Evolutionary conservation across 2,113 vertebrate genomes (phyloP), one percentile per base, ranked within the genome.

Genomic region (Mesocricetus auratus): DNA sequence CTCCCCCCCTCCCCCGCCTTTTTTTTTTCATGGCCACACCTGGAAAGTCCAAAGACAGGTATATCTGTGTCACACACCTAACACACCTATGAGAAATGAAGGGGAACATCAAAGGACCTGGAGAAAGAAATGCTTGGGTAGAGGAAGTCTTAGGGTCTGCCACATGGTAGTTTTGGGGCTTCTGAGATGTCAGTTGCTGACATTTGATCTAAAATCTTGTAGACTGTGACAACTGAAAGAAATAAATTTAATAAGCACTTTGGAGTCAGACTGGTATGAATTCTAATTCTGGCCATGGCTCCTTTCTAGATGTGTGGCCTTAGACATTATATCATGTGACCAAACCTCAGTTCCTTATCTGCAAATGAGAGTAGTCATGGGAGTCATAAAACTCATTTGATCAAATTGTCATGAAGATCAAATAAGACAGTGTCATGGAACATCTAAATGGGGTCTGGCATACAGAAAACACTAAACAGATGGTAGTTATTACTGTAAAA

Each of bases 181-280:
- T 66, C 74, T 42, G 89, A 64, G 19, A 16, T 58, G 78, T 56
- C 58, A 6, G 29, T 71, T 94, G 36, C 31, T 68, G 50, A 11
- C 22, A 36, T 89, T 86, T 60, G n/a, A 56, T 62, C 26, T 86
- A 86, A 13, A 95, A 4, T 71, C 66, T 53, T 56, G 60, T 1
- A 78, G 78, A 90, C 36, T 47, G 56, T 87, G 73, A 86, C 87
- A 91, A 7, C 47, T 42, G 56, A 71, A 94, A 94, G 53, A 79
- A 75, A 75, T 22, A 75, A 29, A 69, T 64, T 79, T 24, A 71
- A 50, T 21, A 50, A 85, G 69, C 13, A n/a, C 47, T 75, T 92
- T 95, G 82, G 66, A 94, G 81, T 58, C 68, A 75, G 24, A 56
- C 15, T 78, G 24, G 79, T 45, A 39, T 22, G 33, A 47, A 58